A percentile compares a stretch with the other conserved stretches of the same genome.
phyloP scores from a whole-genome alignment of 2,888 invertebrate genomes.

The Hirtodrosophila confusa region DNA sequence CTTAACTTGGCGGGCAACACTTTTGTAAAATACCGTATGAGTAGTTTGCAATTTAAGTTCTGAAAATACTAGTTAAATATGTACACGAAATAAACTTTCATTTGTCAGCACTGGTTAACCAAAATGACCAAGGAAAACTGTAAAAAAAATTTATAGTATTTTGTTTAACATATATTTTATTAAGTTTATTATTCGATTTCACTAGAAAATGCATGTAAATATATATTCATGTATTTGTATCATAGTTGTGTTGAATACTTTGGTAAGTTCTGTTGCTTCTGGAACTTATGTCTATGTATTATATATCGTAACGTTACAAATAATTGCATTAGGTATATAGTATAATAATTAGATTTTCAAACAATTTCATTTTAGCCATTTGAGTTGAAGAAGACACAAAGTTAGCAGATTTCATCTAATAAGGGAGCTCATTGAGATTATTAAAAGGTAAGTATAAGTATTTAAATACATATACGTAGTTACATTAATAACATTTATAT shows the following conservation, averaged over 20 bases:
- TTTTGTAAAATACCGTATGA: neutral
- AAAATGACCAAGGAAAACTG: neutral
- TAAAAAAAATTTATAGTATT: neutral
- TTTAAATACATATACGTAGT: conserved; percentile 18
- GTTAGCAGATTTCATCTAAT: conserved; percentile 71
- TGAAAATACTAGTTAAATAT: neutral
- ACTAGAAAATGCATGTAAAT: conserved; percentile 80
- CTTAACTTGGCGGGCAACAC: conserved; percentile 7
- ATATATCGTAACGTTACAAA: conserved; percentile 22
- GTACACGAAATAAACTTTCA: neutral
- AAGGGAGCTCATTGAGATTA: conserved; percentile 54
- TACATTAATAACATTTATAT: neutral
- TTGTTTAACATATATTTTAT: conserved; percentile 59
- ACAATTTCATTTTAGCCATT: conserved; percentile 41
- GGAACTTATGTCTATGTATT: conserved; percentile 45
- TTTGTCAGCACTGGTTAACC: conserved; percentile 7
- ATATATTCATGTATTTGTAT: conserved; percentile 69
- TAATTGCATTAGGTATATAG: conserved; percentile 10
- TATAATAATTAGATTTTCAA: conserved; percentile 55
- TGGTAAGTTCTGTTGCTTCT: conserved; percentile 70
- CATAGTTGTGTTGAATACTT: conserved; percentile 63
- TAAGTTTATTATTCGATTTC: conserved; percentile 66
- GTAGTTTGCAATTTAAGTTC: conserved; percentile 14
- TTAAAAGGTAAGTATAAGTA: conserved; percentile 24
- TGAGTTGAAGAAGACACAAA: conserved; percentile 67